Evolutionary conservation across 2,113 vertebrate species (phyloP), one percentile per base, ranked within the genome.

Genomic region (Antechinus flavipes): DNA sequence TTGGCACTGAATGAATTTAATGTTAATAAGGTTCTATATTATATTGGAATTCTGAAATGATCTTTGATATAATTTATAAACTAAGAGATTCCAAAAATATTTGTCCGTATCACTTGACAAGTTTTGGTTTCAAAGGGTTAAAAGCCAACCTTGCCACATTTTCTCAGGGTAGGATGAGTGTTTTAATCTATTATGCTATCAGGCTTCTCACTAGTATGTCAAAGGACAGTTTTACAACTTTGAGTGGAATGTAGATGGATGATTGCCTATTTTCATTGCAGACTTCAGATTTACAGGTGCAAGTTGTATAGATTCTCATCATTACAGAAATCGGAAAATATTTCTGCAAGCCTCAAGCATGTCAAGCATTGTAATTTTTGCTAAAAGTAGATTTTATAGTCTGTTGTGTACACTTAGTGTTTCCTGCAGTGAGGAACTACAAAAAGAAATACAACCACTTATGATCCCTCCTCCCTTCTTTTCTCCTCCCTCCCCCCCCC

Each of bases 361-460:
- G 95, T 98, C 97, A 98, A 92, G 68, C 95, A 95, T 95, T 11
- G 10, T 95, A 95, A 98, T 97, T 98, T 98, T 91, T 96, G 96
- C 97, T 98, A 98, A 98, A 98, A 98, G 95, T 96, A 93, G 97
- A 97, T 98, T 98, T 98, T 98, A 97, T 58, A 96, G 92, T 97
- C 95, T 96, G 97, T 98, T 98, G 93, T 97, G 91, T 96, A 96
- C 76, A 96, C 96, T 98, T 95, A 0, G 0, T 94, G 95, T 97
- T 98, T 98, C 97, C 97, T 98, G 93, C 95, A 91, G 95, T 96
- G 97, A 94, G 93, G 97, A 98, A 97, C 97, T 97, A 97, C 95
- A 97, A 97, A 97, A 97, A 97, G 96, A 98, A 98, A 97, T 96
- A 95, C 93, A 92, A 54, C 90, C 95, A 55, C 58, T 90, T 94